Evolutionary conservation across 2,113 vertebrate genomes (phyloP).

Genomic region (Rhinopomastus cyanomelas): DNA sequence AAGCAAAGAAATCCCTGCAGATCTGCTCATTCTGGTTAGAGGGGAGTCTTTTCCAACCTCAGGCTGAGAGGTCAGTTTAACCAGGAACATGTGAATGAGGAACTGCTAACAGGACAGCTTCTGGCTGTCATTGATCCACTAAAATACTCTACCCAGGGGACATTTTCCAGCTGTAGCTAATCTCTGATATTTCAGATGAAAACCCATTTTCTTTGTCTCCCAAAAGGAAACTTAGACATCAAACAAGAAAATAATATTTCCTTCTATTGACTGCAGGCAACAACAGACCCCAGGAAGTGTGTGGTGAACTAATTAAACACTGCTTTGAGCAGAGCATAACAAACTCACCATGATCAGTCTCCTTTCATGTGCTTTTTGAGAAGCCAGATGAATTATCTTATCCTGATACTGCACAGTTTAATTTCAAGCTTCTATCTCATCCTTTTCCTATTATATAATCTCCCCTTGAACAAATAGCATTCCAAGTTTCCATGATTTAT

Average conservation of each 20-base stretch:
- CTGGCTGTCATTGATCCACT: background rate
- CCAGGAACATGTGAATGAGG: background rate
- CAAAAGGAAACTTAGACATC: background rate
- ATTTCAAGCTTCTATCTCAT: background rate
- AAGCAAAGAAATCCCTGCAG: background rate
- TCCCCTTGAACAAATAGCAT: background rate
- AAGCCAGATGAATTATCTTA: background rate
- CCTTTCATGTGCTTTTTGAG: background rate
- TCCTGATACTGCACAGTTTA: background rate
- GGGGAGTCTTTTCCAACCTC: background rate
- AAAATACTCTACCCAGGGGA: background rate
- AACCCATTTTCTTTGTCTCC: constrained; percentile 2
- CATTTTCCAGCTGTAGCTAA: background rate
- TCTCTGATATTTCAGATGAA: background rate
- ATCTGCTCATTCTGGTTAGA: background rate
- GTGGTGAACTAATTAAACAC: constrained; percentile 13
- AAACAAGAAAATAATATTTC: constrained; percentile 11
- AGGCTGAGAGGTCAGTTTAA: background rate
- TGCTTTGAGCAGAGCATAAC: background rate
- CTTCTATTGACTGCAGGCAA: background rate
- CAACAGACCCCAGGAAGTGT: background rate
- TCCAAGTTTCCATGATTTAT: background rate
- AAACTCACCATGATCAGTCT: background rate
- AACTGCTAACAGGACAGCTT: background rate
- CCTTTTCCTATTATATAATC: background rate